These are phyloP conservation scores for Scomber japonicus DNA, from an alignment of 2,113 vertebrate genomes.

Conservation along the genomic window DNA sequence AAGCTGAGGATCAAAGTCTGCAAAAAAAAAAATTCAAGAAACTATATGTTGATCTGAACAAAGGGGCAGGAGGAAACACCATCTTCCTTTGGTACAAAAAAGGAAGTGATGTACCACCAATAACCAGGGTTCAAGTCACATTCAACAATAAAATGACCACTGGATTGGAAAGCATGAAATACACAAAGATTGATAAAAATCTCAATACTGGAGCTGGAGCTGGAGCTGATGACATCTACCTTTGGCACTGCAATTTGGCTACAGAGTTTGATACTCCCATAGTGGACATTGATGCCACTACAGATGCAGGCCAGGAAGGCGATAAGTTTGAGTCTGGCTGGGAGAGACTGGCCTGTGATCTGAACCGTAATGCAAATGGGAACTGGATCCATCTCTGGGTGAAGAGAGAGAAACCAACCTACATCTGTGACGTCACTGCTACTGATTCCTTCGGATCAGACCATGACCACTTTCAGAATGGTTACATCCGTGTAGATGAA, in stretches of 20 bases:
- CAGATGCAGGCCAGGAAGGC: background rate
- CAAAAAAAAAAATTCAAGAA: background rate
- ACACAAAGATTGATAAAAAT: too few species aligned
- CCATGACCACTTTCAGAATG: accelerated
- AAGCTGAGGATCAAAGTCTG: background rate
- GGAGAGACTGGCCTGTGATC: conserved; percentile 9
- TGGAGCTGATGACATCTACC: background rate
- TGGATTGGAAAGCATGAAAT: too few species aligned
- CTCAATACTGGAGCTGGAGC: accelerated
- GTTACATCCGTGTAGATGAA: background rate
- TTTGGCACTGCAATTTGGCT: too few species aligned
- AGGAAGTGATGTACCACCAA: too few species aligned
- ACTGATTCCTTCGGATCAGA: background rate
- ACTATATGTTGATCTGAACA: background rate
- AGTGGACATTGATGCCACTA: background rate
- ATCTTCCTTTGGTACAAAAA: conserved; percentile 29
- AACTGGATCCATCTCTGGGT: background rate
- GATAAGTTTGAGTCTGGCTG: accelerated
- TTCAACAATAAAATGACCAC: too few species aligned
- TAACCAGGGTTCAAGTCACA: too few species aligned
- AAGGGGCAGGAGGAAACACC: accelerated
- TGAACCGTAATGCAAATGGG: background rate
- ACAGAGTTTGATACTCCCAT: conserved; percentile 21
- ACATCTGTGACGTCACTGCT: conserved; percentile 22
- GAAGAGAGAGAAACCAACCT: conserved; percentile 16